phyloP scores from a whole-genome alignment of 2,797 vertebrate genomes.

The Chiroxiphia lanceolata region DNA sequence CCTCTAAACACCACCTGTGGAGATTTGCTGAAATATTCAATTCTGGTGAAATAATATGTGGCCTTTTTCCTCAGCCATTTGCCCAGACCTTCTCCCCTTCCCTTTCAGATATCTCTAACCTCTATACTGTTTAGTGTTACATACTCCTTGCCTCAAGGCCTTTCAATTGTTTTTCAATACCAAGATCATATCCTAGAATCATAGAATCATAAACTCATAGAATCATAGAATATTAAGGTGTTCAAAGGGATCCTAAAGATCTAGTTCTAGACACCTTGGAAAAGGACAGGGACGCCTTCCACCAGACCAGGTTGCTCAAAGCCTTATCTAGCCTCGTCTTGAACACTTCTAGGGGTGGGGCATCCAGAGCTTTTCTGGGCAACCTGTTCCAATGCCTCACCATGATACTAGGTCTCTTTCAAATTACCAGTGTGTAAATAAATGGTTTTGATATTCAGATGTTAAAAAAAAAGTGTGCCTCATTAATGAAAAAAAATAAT shows the following conservation, averaged over 20 bases:
- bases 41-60: not conserved
- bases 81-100: not conserved
- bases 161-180: not conserved
- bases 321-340: not conserved
- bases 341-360: not conserved
- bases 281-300: not conserved
- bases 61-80: not conserved
- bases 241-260: not conserved
- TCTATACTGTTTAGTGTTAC: not conserved
- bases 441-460: not conserved
- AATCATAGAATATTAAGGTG: not conserved
- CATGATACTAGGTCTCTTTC: not conserved
- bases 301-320: not conserved
- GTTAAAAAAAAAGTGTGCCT: not conserved
- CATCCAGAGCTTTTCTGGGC: not conserved
- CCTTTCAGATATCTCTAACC: not conserved
- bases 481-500: not conserved
- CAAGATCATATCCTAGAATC: not conserved
- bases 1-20: not conserved
- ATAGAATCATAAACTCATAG: not conserved
- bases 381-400: not conserved
- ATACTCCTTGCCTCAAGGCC: not conserved
- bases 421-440: not conserved
- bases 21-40: not conserved
- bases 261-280: fast-evolving